Evolutionary conservation across 2,888 invertebrate genomes (phyloP).

Genomic region (Eutolmus rufibarbis): DNA sequence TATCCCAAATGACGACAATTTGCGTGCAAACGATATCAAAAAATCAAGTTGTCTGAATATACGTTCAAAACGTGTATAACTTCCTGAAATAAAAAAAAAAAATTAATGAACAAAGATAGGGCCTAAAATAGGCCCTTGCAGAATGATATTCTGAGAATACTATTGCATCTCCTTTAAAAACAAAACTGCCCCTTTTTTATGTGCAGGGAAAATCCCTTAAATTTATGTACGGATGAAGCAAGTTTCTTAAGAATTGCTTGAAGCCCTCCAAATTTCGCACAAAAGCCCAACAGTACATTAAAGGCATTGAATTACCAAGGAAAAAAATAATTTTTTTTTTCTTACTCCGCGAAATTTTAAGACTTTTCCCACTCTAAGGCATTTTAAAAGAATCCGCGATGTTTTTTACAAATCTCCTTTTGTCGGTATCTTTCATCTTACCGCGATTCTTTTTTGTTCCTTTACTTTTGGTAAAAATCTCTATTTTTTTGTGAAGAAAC

Average conservation of each 20-base stretch:
- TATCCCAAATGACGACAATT: not conserved
- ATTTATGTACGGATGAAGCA: not conserved
- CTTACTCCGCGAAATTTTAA: not conserved
- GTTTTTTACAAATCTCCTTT: conserved; percentile 10
- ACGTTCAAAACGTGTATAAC: not conserved
- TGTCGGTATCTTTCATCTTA: conserved; percentile 15
- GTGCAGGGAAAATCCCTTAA: not conserved
- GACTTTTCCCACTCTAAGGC: not conserved
- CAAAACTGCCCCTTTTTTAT: not conserved
- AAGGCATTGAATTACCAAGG: not conserved
- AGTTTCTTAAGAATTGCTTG: not conserved
- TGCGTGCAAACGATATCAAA: not conserved
- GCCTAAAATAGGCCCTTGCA: not conserved
- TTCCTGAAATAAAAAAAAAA: not conserved
- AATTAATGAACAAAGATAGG: not conserved
- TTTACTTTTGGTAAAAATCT: not conserved
- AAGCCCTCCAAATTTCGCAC: not conserved
- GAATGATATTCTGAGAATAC: not conserved
- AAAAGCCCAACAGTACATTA: not conserved
- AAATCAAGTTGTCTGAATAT: not conserved
- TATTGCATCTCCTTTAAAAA: not conserved
- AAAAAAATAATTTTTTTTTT: not conserved
- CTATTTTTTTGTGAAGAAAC: not conserved
- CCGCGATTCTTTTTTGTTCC: not conserved
- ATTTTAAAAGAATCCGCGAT: not conserved